Base-by-base conservation (phyloP, 2,113 vertebrate species). In the Ammospiza caudacuta region DNA sequence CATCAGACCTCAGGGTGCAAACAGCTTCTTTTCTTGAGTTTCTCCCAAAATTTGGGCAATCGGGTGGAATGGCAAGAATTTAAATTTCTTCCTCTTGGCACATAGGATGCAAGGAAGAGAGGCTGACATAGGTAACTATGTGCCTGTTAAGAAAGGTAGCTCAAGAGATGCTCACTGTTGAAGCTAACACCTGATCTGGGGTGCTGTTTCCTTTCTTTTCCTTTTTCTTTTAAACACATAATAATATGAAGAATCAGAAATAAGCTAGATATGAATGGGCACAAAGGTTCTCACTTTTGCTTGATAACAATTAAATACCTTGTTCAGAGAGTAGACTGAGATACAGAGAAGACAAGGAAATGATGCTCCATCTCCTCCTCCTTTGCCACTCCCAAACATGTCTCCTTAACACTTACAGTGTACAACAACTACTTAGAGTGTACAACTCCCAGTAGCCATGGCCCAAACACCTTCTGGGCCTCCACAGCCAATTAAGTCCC, bases 311-410 rank as follows among this genome's bases (percentile, higher is more conserved):
- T 57, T 33, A 49, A 57, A 19, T 41, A 68, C 37, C 31, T 83
- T 81, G 28, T 66, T 59, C 47, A 52, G 46, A 46, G 12, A 77
- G 23, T 9, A 9, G 16, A 66, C 25, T 49, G 49, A 88, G 13
- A 28, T 61, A 64, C 1, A 4, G 39, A 88, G 31, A 54, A 89
- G 73, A 37, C 22, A 69, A 85, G 55, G 21, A 88, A 88, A 86
- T 0, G 0, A 29, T 24, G 15, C 67, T 76, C 17, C 77, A 81
- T 59, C 31, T 79, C 67, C 37, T 68, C 16, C 52, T 85, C 21
- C 35, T 83, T 17, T 0, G 0, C 21, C 37, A 44, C 6, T 15
- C 28, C 28, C 37, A 61, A 43, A 43, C 18, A 33, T 9, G 15
- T 14, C 62, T 85, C 72, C 43, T 66, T 41, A 90, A 57, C 25